Percentiles rank a stretch among this genome's conserved stretches.
Conservation (phyloP, 1,140 invertebrate genomes). For the Panonychus citri region DNA sequence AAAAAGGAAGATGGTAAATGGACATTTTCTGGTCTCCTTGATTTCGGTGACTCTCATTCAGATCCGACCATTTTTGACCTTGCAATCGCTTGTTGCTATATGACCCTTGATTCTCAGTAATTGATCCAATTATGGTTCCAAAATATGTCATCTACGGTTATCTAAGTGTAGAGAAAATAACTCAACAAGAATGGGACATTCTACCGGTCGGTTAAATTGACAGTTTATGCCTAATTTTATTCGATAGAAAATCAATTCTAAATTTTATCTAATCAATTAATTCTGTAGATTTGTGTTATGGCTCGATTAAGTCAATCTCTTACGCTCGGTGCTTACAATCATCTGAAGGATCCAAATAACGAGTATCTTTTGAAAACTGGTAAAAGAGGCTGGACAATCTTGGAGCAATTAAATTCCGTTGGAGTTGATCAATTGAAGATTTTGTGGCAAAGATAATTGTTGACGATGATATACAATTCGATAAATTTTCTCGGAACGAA, state of each 20-base stretch:
- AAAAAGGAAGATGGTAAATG: neutral
- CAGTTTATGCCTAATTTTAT: too few species aligned
- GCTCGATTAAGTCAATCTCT: conserved; percentile 53
- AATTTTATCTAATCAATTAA: too few species aligned
- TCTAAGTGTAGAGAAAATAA: neutral
- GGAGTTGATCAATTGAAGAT: neutral
- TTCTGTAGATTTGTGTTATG: conserved; percentile 30
- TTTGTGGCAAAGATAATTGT: too few species aligned
- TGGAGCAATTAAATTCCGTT: conserved; percentile 26
- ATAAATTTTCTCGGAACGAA: too few species aligned
- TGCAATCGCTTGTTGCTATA: conserved; percentile 7
- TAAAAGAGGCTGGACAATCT: conserved; percentile 37
- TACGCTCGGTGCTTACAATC: conserved; percentile 47
- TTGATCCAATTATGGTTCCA: neutral
- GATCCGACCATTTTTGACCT: conserved; percentile 9
- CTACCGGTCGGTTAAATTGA: too few species aligned
- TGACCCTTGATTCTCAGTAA: neutral
- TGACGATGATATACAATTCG: too few species aligned
- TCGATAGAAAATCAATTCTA: too few species aligned
- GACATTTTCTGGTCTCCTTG: conserved; percentile 5
- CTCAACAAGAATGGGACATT: neutral
- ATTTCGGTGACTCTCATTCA: conserved; percentile 9
- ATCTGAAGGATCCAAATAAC: conserved; percentile 45
- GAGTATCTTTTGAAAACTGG: conserved; percentile 43
- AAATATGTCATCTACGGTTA: neutral